Evolutionary conservation across 2,113 vertebrate genomes (phyloP).

Genomic region (Spilogale gracilis): DNA sequence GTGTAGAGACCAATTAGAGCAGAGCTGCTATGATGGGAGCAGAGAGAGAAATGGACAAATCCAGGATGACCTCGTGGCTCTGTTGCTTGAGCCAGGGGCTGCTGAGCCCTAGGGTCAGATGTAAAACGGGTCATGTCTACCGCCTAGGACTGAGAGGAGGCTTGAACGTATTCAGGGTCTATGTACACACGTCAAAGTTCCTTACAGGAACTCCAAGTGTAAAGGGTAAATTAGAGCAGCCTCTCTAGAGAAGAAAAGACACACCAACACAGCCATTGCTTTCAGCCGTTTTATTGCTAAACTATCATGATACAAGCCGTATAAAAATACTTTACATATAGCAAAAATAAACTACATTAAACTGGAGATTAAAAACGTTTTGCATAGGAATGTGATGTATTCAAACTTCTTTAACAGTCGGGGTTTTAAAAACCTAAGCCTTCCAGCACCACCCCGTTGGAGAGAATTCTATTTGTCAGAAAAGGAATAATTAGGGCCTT

Average conservation of each 20-base stretch:
- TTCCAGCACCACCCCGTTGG: neutral
- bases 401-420: constrained; percentile 64
- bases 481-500: rapidly evolving
- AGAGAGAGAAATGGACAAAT: rapidly evolving
- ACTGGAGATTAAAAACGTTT: constrained; percentile 87
- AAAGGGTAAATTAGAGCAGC: no score
- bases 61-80: neutral
- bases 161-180: rapidly evolving
- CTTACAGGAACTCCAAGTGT: neutral
- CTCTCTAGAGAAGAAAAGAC: neutral
- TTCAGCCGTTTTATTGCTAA: constrained; percentile 90
- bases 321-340: constrained; percentile 93
- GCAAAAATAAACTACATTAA: constrained; percentile 87
- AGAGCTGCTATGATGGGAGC: neutral
- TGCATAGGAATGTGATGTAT: constrained; percentile 85
- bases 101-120: neutral
- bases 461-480: neutral
- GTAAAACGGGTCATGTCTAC: rapidly evolving
- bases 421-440: constrained; percentile 55
- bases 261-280: constrained; percentile 72
- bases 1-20: rapidly evolving
- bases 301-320: constrained; percentile 90
- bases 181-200: rapidly evolving
- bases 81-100: neutral
- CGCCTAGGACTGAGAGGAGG: rapidly evolving